phyloP scores from a whole-genome alignment of 2,888 invertebrate genomes.

The Vesta saturnalis region DNA sequence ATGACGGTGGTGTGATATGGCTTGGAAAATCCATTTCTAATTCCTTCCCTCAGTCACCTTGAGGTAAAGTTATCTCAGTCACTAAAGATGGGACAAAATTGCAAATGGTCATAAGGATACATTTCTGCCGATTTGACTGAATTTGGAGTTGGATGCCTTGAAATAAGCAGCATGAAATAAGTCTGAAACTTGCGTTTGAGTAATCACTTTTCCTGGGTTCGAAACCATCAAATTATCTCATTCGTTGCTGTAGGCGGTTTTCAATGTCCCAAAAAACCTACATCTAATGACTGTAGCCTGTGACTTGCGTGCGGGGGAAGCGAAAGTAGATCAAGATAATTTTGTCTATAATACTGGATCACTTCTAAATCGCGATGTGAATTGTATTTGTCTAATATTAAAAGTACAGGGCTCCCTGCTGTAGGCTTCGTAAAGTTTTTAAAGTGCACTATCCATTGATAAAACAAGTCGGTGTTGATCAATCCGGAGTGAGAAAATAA shows the following conservation, averaged over 20 bases:
- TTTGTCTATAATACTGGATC: neutral
- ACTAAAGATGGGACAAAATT: conserved; percentile 4
- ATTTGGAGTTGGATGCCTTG: conserved; percentile 11
- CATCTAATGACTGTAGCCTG: conserved; percentile 17
- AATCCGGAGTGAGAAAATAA: neutral
- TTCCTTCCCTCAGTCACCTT: no score
- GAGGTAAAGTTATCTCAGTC: no score
- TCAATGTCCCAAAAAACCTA: conserved; percentile 19
- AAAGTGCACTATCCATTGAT: no score
- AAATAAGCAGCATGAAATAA: conserved; percentile 23
- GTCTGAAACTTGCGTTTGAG: conserved; percentile 15
- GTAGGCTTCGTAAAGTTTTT: no score
- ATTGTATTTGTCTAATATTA: neutral
- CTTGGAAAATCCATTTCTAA: no score
- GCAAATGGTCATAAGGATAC: conserved; percentile 16
- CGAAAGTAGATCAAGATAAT: neutral
- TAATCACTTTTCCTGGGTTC: conserved; percentile 22
- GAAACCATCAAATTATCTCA: conserved; percentile 20
- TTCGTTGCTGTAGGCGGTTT: conserved; percentile 17
- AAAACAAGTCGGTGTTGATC: neutral
- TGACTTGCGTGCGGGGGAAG: neutral
- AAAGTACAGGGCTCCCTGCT: neutral
- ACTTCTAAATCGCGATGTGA: neutral
- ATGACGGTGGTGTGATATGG: no score
- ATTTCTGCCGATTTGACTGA: conserved; percentile 21